Percentiles rank a stretch among this genome's conserved stretches.
Evolutionary conservation across 1,140 invertebrate genomes (phyloP).

Genomic region (Drosophila parabipectinata): DNA sequence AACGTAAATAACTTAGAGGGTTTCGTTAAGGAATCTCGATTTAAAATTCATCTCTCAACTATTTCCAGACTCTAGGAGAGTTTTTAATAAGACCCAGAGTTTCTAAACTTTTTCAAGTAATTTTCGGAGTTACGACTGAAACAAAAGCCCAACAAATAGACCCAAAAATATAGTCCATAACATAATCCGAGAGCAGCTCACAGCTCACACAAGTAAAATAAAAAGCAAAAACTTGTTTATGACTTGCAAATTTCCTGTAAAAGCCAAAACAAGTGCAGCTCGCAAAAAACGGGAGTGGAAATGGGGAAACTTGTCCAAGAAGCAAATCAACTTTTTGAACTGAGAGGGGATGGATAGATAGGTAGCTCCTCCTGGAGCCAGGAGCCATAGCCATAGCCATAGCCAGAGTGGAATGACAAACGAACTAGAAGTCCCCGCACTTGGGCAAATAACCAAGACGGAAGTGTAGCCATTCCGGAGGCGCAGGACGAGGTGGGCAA

Average conservation of each 20-base stretch:
- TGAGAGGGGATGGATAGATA: neutral
- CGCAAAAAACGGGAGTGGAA: conserved; percentile 25
- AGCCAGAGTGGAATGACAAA: conserved; percentile 46
- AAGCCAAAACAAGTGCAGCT: conserved; percentile 63
- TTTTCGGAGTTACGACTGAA: conserved; percentile 48
- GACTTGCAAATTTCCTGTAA: conserved; percentile 77
- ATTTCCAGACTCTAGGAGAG: neutral
- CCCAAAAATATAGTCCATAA: conserved; percentile 38
- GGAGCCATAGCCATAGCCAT: no score
- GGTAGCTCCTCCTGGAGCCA: no score
- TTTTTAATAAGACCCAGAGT: conserved; percentile 43
- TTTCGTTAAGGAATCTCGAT: neutral
- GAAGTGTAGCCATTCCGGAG: conserved; percentile 69
- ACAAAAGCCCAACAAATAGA: conserved; percentile 45
- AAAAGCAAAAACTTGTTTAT: conserved; percentile 81
- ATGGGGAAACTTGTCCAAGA: conserved; percentile 48
- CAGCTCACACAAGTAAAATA: conserved; percentile 55
- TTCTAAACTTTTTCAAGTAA: conserved; percentile 34
- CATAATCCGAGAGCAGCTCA: conserved; percentile 16
- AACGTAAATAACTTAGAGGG: neutral
- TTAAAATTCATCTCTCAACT: conserved; percentile 24
- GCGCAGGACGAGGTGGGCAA: conserved; percentile 54
- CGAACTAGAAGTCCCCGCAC: conserved; percentile 77
- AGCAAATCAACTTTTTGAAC: conserved; percentile 40
- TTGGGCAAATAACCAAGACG: conserved; percentile 75